Percentiles rank a stretch among this genome's conserved stretches.
phyloP scores from a whole-genome alignment of 2,797 vertebrate species.

The Mormyrus hasselquistii region DNA sequence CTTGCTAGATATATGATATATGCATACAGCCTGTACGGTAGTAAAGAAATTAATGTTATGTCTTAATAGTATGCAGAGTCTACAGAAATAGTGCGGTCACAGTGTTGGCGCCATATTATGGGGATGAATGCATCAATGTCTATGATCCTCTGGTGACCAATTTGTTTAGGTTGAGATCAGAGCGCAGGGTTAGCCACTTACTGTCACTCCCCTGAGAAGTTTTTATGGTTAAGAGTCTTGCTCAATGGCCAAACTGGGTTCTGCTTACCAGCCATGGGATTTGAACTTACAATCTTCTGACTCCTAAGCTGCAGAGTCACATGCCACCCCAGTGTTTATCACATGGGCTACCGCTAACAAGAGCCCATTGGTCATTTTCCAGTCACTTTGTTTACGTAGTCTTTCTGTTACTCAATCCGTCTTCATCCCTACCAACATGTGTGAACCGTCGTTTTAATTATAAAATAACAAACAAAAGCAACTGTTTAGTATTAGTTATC shows the following conservation, averaged over 20 bases:
- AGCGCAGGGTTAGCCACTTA: background rate
- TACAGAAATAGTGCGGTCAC: background rate
- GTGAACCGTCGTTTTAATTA: background rate
- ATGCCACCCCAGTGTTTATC: background rate
- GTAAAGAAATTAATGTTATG: background rate
- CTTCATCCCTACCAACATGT: background rate
- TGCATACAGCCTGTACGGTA: background rate
- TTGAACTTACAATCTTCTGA: background rate
- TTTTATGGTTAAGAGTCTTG: background rate
- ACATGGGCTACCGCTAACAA: background rate
- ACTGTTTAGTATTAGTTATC: background rate
- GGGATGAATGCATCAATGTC: background rate
- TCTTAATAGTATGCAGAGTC: background rate
- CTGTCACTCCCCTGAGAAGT: background rate
- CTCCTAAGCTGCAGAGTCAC: background rate
- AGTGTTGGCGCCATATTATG: background rate
- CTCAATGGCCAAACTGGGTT: background rate
- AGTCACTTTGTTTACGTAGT: background rate
- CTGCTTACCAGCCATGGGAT: background rate
- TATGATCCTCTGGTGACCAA: background rate
- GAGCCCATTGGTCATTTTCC: background rate
- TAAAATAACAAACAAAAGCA: background rate
- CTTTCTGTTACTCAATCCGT: background rate
- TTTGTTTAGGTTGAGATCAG: background rate
- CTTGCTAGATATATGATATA: background rate